Evolutionary conservation across 2,888 invertebrate genomes (phyloP).

Genomic region (Caenorhabditis uteleia): DNA sequence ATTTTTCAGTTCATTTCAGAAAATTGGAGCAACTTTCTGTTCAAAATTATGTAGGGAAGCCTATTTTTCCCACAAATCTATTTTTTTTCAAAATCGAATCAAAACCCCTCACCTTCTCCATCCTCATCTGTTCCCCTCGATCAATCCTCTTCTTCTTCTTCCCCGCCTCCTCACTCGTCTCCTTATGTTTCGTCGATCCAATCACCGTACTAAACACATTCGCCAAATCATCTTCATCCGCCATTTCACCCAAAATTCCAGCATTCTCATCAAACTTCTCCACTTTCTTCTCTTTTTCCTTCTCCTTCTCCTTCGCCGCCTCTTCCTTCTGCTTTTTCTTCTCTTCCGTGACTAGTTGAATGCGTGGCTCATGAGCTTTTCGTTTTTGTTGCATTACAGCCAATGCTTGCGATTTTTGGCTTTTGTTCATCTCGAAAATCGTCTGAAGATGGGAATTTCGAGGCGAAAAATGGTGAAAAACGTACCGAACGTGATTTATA

Average conservation of each 20-base stretch:
- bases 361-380: conserved; percentile 56
- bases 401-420: conserved; percentile 79
- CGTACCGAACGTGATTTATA: conserved; percentile 49
- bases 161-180: conserved; percentile 30
- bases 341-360: conserved; percentile 69
- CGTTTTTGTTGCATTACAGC: conserved; percentile 88
- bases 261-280: conserved; percentile 4
- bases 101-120: conserved; percentile 41
- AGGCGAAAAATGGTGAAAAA: conserved; percentile 58
- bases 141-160: conserved; percentile 25
- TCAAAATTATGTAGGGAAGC: no score
- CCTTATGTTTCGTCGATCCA: conserved; percentile 34
- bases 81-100: conserved; percentile 4
- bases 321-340: conserved; percentile 28
- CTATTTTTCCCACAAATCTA: no score
- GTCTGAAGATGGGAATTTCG: conserved; percentile 76
- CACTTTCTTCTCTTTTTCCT: conserved; percentile 7
- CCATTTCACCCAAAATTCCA: conserved; percentile 6
- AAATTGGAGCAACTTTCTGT: no score
- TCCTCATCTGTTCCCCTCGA: conserved; percentile 34
- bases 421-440: conserved; percentile 88
- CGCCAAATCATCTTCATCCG: conserved; percentile 24
- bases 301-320: conserved; percentile 11
- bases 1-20: no score
- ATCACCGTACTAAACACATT: conserved; percentile 51